phyloP scores from a whole-genome alignment of 1,140 invertebrate species.

The Atta colombica region DNA sequence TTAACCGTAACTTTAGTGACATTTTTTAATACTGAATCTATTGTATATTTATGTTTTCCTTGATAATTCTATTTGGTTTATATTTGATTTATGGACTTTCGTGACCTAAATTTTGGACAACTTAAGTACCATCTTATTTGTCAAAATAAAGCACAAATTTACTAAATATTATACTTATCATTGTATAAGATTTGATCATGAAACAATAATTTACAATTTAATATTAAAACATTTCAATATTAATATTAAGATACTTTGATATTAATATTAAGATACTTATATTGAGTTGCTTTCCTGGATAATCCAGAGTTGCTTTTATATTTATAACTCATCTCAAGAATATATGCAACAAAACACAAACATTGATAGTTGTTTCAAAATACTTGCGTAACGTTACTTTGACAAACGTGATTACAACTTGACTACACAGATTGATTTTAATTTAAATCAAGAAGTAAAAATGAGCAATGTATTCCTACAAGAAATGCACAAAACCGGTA shows the following conservation, averaged over 20 bases:
- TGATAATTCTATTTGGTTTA: neutral
- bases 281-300: too few species aligned
- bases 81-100: neutral
- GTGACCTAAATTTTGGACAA: neutral
- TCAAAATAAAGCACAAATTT: neutral
- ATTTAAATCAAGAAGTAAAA: constrained; percentile 31
- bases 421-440: constrained; percentile 7
- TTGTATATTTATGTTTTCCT: neutral
- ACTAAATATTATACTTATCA: neutral
- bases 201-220: neutral
- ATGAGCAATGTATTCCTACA: constrained; percentile 5
- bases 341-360: neutral
- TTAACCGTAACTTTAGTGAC: neutral
- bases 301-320: neutral
- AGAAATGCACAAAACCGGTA: constrained; percentile 33
- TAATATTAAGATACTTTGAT: too few species aligned
- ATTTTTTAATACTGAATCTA: neutral
- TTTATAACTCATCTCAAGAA: neutral
- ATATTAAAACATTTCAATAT: neutral
- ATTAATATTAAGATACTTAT: too few species aligned
- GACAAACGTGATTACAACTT: constrained; percentile 9
- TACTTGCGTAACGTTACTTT: neutral
- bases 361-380: neutral
- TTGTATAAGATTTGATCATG: neutral
- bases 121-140: neutral